Base-by-base conservation (phyloP, 2,113 vertebrate genomes). In the Ancistrus triradiatus region DNA sequence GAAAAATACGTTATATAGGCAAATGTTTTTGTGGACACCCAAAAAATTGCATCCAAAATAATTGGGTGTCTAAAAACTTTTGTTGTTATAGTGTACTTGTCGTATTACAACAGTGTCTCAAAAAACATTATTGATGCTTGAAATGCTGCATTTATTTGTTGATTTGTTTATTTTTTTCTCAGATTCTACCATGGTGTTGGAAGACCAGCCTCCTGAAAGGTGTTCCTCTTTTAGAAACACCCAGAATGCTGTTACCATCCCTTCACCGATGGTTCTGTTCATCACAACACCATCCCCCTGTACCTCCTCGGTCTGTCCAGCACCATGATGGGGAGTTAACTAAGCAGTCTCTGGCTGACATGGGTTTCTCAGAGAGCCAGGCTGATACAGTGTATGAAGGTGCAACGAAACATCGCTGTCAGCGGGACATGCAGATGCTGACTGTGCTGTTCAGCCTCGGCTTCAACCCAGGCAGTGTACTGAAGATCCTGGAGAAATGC, bases 311-410 rank as follows among this genome's bases (percentile, higher is more conserved):
- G 5, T 24, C 1, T 0, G 11, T 66, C 0, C 19, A 27, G 4
- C 52, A 18, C 4, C 48, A 55, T 0, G 40, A 0, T n/a, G 6
- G 21, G 10, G 71, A 80, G 58, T 59, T 80, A 21, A 64, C 77
- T 1, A 1, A 69, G 1, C 17, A 6, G 0, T 72, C 76, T 22
- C 76, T 94, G 14, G 24, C 69, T 2, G 79, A 86, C 44, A 76
- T 93, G 89, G 92, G 94, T 3, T 92, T 95, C 77, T 88, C 79
- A 4, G 78, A 83, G 5, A 44, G 56, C 7, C 86, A 91, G 27
- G 62, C 81, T 1, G 63, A 64, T 1, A 68, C 75, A 7, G 46
- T 96, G 6, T 69, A 76, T 7, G 66, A 81, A 6, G 24, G 57
- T 1, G 66, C 69, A 10, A 67, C 37, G 17, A 76, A 63, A 47